These are phyloP conservation scores for Geotrypetes seraphini DNA, from an alignment of 2,797 vertebrate species.

Conservation along the genomic window DNA sequence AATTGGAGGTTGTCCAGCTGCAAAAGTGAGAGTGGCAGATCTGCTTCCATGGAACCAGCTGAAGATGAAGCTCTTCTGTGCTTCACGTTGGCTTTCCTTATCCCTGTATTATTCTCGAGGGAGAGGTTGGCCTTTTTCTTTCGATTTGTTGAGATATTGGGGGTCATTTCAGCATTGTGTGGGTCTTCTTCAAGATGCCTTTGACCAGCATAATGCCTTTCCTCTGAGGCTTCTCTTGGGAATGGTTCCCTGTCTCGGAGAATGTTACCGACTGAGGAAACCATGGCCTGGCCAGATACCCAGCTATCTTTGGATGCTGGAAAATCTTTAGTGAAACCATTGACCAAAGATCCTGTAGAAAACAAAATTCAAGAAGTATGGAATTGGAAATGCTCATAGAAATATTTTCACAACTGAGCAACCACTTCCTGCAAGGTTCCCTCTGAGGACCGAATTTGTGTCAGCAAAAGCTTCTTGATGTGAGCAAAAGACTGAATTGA, in stretches of 20 bases:
- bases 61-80: rapidly evolving
- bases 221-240: rapidly evolving
- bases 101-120: constrained; percentile 33
- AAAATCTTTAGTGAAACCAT: background rate
- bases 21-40: background rate
- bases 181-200: rapidly evolving
- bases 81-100: constrained; percentile 14
- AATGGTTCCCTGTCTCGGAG: no score
- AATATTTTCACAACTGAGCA: no score
- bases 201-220: background rate
- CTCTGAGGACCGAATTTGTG: no score
- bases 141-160: background rate
- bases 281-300: background rate
- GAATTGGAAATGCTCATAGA: no score
- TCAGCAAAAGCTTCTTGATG: no score
- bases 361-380: no score
- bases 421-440: no score
- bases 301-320: background rate
- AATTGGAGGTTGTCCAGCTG: background rate
- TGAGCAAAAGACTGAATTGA: no score
- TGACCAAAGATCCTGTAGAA: constrained; percentile 2
- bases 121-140: constrained; percentile 9
- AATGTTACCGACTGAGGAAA: background rate
- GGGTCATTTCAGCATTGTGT: no score
- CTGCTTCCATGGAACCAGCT: rapidly evolving